phyloP scores from a whole-genome alignment of 2,113 vertebrate species.

The Chamaea fasciata region DNA sequence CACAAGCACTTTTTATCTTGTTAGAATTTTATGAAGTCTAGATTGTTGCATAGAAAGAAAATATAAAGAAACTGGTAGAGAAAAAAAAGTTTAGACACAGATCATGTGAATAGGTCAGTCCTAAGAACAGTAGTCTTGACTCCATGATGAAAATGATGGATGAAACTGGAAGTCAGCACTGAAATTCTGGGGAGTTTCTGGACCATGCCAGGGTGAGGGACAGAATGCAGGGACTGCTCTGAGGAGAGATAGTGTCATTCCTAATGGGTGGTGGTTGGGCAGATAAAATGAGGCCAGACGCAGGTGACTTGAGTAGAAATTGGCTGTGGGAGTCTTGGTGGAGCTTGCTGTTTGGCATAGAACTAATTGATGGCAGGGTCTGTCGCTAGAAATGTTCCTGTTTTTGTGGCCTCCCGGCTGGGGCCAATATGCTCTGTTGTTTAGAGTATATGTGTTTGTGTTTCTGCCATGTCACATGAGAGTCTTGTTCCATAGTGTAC shows the following conservation, averaged over 20 bases:
- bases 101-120: background rate
- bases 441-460: background rate
- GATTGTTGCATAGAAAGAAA: background rate
- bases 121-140: background rate
- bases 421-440: fast-evolving
- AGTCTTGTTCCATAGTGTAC: background rate
- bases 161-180: background rate
- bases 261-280: background rate
- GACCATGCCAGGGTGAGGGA: background rate
- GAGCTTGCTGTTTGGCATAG: background rate
- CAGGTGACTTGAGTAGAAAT: background rate
- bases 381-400: background rate
- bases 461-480: background rate
- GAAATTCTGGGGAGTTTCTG: background rate
- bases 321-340: fast-evolving
- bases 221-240: background rate
- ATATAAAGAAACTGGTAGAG: background rate
- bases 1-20: background rate
- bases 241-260: background rate
- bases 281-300: background rate
- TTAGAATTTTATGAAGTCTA: background rate
- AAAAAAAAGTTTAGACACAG: background rate
- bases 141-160: background rate
- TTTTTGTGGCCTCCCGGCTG: background rate
- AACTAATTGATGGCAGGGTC: background rate